Evolutionary conservation across 2,113 vertebrate genomes (phyloP).

Genomic region (Rhombomys opimus): DNA sequence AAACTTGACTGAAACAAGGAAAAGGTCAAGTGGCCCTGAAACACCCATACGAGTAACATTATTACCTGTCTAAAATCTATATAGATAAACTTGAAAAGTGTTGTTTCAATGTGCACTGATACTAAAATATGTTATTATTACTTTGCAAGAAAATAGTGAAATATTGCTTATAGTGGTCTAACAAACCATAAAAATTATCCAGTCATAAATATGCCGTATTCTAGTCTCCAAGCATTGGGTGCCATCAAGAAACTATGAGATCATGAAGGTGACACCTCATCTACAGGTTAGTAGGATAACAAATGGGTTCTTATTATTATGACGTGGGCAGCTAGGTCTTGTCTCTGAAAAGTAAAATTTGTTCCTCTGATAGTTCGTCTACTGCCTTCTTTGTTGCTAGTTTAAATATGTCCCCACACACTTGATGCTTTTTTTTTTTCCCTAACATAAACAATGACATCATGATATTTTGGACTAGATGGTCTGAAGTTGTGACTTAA

Average conservation of each 20-base stretch:
- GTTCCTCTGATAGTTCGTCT: neutral
- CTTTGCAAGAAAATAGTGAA: neutral
- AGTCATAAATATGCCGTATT: no score
- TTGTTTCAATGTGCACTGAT: neutral
- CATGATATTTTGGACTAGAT: neutral
- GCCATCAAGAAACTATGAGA: neutral
- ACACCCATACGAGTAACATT: neutral
- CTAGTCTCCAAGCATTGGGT: neutral
- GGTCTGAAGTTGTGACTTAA: neutral
- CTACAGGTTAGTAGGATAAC: no score
- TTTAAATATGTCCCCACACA: neutral
- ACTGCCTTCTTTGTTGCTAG: neutral
- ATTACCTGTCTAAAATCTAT: neutral
- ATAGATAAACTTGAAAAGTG: neutral
- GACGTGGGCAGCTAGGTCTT: no score
- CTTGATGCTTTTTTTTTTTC: neutral
- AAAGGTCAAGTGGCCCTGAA: neutral
- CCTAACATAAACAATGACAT: no score
- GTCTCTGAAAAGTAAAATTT: neutral
- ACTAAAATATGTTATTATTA: slow-evolving; percentile 24
- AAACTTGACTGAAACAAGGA: neutral
- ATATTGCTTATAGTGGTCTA: neutral
- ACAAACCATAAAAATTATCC: neutral
- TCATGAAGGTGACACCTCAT: neutral
- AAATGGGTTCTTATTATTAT: no score